A percentile compares a stretch with the other conserved stretches of the same genome.
These are phyloP conservation scores for Meandrina meandrites DNA, from an alignment of 92 coral and sea anemone species.

Conservation along the genomic window DNA sequence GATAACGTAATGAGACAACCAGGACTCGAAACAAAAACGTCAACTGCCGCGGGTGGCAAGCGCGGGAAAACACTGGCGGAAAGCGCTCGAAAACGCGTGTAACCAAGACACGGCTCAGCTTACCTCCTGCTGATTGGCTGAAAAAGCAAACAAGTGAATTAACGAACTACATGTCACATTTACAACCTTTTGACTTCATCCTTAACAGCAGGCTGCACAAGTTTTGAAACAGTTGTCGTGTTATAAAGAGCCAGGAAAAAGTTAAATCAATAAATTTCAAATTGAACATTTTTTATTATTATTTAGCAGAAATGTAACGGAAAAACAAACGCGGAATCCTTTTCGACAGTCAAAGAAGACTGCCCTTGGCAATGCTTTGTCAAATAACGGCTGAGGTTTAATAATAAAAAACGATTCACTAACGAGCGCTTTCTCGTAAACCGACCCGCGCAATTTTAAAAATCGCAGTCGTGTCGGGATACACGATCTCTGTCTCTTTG, in stretches of 20 bases:
- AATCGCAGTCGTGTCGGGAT: background rate
- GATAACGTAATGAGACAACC: background rate
- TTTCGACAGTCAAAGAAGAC: background rate
- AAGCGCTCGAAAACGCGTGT: background rate
- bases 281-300: no score
- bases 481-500: background rate
- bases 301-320: background rate
- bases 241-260: no score
- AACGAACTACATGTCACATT: background rate
- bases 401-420: background rate
- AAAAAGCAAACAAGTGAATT: background rate
- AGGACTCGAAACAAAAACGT: background rate
- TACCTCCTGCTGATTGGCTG: background rate
- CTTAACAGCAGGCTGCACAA: background rate
- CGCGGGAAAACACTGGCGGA: background rate
- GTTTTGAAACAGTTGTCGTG: background rate
- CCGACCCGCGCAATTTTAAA: background rate
- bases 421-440: background rate
- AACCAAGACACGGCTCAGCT: background rate
- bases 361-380: background rate
- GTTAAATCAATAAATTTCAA: no score
- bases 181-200: background rate
- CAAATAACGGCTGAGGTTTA: background rate
- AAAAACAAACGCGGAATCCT: background rate
- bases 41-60: background rate